These are phyloP conservation scores for Caenorhabditis brenneri DNA, from an alignment of 1,140 invertebrate genomes.

Conservation along the genomic window DNA sequence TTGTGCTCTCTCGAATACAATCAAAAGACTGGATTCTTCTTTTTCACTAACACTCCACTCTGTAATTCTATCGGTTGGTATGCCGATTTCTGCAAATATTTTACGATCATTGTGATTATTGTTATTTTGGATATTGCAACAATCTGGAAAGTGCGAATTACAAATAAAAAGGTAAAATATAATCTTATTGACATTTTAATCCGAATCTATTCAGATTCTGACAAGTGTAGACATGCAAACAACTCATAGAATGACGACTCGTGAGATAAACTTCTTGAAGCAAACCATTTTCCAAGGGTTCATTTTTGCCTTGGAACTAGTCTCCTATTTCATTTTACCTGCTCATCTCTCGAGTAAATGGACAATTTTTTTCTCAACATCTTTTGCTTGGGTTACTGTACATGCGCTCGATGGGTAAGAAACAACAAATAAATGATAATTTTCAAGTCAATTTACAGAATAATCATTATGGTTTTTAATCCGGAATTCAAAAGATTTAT, in stretches of 20 bases:
- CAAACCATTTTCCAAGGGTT: conserved; percentile 20
- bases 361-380: neutral
- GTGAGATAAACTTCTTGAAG: conserved; percentile 13
- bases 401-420: conserved; percentile 15
- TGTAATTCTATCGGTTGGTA: conserved; percentile 26
- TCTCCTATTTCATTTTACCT: neutral
- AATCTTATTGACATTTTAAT: neutral
- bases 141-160: neutral
- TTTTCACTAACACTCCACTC: conserved; percentile 6
- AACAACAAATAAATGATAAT: neutral
- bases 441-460: neutral
- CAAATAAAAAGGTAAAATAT: neutral
- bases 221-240: neutral
- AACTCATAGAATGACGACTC: neutral
- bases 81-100: conserved; percentile 20
- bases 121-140: neutral
- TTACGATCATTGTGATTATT: neutral
- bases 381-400: conserved; percentile 3
- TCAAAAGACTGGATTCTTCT: conserved; percentile 20
- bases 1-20: conserved; percentile 10
- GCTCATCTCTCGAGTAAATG: conserved; percentile 24
- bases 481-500: neutral
- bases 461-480: conserved; percentile 1
- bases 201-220: neutral
- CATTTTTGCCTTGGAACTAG: conserved; percentile 8